A percentile compares a stretch with the other conserved stretches of the same genome.
phyloP scores from a whole-genome alignment of 2,113 vertebrate species.

The Rhinogobius similis region DNA sequence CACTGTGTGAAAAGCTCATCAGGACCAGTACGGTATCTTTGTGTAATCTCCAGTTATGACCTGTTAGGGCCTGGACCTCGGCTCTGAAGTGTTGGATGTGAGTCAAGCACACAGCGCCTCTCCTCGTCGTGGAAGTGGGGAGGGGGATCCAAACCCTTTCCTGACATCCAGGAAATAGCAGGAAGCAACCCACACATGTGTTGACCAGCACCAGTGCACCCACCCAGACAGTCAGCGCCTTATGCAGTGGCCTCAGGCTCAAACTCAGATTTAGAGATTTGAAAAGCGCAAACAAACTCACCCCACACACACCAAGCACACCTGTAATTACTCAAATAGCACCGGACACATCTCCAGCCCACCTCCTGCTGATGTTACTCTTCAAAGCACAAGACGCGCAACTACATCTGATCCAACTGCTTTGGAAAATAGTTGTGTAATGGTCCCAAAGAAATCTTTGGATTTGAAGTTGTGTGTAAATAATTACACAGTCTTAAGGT shows the following conservation, averaged over 20 bases:
- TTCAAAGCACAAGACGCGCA: conserved; percentile 22
- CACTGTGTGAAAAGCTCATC: conserved; percentile 43
- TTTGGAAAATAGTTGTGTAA: conserved; percentile 56
- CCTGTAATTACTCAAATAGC: conserved; percentile 29
- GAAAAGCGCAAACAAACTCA: conserved; percentile 50
- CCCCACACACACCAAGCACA: conserved; percentile 19
- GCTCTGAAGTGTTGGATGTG: conserved; percentile 47
- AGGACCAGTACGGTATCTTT: conserved; percentile 46
- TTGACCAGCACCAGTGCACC: conserved; percentile 22
- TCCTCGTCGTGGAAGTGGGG: conserved; percentile 10
- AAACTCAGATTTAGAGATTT: conserved; percentile 18
- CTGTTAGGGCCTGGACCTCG: conserved; percentile 62
- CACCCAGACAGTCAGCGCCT: conserved; percentile 41
- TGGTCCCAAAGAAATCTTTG: conserved; percentile 62
- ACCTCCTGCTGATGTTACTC: conserved; percentile 40
- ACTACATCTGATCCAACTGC: conserved; percentile 38
- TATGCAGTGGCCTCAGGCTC: conserved; percentile 43
- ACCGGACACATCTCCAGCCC: conserved; percentile 24
- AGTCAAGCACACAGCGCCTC: conserved; percentile 42
- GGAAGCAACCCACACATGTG: conserved; percentile 29
- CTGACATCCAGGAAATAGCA: conserved; percentile 43
- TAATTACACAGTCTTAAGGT: conserved; percentile 65
- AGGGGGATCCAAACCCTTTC: conserved; percentile 21
- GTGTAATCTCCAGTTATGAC: conserved; percentile 64
- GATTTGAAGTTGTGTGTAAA: conserved; percentile 59